Evolutionary conservation across 2,888 invertebrate species (phyloP), one percentile per base, ranked within the genome.

Genomic region (Agonopterix heracliana): DNA sequence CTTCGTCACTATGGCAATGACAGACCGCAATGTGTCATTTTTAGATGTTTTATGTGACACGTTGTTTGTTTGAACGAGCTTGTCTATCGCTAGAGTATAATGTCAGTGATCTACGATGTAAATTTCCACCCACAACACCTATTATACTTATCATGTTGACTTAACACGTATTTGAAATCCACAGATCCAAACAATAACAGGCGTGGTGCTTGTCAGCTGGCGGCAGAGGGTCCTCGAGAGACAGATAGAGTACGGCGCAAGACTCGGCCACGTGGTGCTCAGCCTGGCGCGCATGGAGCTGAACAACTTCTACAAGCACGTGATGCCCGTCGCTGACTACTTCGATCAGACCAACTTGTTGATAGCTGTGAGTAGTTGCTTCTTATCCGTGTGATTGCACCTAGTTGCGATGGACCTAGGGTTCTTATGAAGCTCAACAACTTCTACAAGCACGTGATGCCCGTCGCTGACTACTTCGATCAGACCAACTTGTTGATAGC

Each of bases 241-340:
- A 54, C 96, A 96, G 90, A 96, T 97, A 64, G 95, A 96, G 81
- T 96, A 95, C 74, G 96, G 96, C 52, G 96, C 96, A 57, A 92
- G 96, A 74, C 90, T 96, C 55, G 96, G 96, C 41, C 96, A 96
- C 85, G 93, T 95, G 50, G 89, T 89, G 60, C 92, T 96, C 60
- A 93, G 94, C 54, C 87, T 96, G 61, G 96, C 96, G 50, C 90
- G 93, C 73, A 96, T 96, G 95, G 96, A 96, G 84, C 91, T 96
- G 49, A 92, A 91, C 74, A 96, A 96, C 90, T 96, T 96, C 90
- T 96, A 95, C 75, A 93, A 68, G 71, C 94, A 94, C 80, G 96
- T 96, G 46, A 94, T 96, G 92, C 96, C 96, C 0, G 96, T 96
- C 14, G 96, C 95, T 0, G 96, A 96, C 74, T 96, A 96, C 82